A percentile compares a stretch with the other conserved stretches of the same genome.
Conservation (phyloP, 2,113 vertebrate genomes). For the Laterallus jamaicensis region DNA sequence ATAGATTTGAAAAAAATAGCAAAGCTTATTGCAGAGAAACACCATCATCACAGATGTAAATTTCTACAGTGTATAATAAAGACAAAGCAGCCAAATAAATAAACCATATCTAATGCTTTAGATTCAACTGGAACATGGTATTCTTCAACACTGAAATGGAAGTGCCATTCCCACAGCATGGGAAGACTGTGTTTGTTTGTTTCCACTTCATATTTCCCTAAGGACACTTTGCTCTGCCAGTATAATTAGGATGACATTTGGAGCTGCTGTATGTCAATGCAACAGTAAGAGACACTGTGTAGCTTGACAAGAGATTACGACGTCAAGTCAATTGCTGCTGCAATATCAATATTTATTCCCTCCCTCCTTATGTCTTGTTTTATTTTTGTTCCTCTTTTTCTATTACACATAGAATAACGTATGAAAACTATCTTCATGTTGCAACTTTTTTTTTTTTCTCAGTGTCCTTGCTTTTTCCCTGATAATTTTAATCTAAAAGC, state of each 20-base stretch:
- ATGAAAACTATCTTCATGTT: background rate
- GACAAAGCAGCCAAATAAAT: background rate
- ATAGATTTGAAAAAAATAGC: background rate
- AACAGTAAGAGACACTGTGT: constrained; percentile 15
- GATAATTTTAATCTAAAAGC: background rate
- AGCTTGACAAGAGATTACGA: constrained; percentile 43
- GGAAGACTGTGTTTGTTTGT: constrained; percentile 19
- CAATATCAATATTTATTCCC: constrained; percentile 57
- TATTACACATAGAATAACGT: background rate
- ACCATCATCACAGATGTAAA: background rate
- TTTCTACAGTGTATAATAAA: background rate
- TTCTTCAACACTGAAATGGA: background rate
- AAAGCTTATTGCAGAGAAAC: background rate
- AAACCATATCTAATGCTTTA: background rate
- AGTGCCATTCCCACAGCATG: background rate
- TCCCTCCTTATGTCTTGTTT: background rate
- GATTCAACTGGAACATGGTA: background rate
- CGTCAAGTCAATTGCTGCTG: constrained; percentile 42
- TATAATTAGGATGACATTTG: constrained; percentile 67
- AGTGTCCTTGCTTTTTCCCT: background rate
- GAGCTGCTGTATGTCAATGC: constrained; percentile 31
- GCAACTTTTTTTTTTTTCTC: background rate
- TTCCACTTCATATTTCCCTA: constrained; percentile 39
- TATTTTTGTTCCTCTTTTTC: background rate
- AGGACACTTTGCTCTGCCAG: background rate